Conservation (phyloP, 2,113 vertebrate species). For the Rhabdomys dilectus region DNA sequence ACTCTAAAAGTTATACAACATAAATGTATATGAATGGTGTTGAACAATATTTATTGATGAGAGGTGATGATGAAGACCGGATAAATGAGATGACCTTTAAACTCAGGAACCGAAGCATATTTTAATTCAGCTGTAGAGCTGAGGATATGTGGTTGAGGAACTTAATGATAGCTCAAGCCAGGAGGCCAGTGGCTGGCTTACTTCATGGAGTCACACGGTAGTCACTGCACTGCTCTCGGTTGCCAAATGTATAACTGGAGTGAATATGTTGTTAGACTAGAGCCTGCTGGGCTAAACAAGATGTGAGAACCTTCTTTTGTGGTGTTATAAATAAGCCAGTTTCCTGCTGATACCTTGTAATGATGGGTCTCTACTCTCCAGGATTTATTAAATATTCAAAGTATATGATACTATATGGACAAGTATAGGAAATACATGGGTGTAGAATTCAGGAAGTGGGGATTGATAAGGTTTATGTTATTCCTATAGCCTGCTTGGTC, state of each 20-base stretch:
- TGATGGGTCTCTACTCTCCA: rapidly evolving
- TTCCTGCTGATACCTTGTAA: background rate
- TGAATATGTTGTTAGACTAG: background rate
- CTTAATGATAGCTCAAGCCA: background rate
- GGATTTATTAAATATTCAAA: background rate
- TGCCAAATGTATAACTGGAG: background rate
- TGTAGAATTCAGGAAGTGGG: background rate
- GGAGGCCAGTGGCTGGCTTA: background rate
- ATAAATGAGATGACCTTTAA: background rate
- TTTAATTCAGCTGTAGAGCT: background rate
- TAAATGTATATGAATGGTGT: background rate
- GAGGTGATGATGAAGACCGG: background rate
- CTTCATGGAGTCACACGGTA: background rate
- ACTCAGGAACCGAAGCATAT: background rate
- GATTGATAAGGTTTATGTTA: background rate
- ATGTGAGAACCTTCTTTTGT: background rate
- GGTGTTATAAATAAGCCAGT: background rate
- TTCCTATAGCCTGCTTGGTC: no score
- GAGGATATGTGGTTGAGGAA: background rate
- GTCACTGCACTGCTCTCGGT: background rate
- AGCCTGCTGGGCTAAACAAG: background rate
- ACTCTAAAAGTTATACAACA: background rate
- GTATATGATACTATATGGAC: background rate
- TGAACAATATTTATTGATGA: background rate
- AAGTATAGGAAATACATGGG: background rate